Evolutionary conservation across 2,113 vertebrate genomes (phyloP), one percentile per base, ranked within the genome.

Genomic region (Leuciscus idus): DNA sequence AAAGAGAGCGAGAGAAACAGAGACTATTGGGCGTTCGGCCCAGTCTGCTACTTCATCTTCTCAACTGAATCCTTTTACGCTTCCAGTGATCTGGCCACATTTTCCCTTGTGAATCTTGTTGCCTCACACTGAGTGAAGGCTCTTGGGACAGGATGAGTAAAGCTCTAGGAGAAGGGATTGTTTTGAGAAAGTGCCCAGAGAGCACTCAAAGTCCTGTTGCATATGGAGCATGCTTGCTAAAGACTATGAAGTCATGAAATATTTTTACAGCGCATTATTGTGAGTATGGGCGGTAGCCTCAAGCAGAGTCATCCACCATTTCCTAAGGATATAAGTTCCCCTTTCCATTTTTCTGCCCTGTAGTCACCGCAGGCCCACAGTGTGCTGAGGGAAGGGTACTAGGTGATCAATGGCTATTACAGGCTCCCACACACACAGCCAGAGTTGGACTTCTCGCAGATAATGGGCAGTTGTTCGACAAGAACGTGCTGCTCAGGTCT

Each of bases 381-480:
- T 66, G 28, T 26, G 12, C 23, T 61, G 23, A 19, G 57, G 23
- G 70, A 88, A 33, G 30, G 28, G 79, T 86, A 87, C 89, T 92
- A 89, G 91, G 90, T 89, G 87, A 92, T 93, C 92, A 91, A 89
- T 92, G 88, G 89, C 91, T 89, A 90, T 92, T 83, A 91, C 89
- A 89, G 64, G 57, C 84, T 81, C 89, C 3, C 64, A 66, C 82
- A 84, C 84, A 80, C 85, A 52, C 66, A 90, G 90, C 94, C 96
- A 94, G 93, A 94, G 96, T 95, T 93, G 95, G 94, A 94, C 94
- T 96, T 95, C 92, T 92, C 91, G 93, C 87, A 88, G 96, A 97
- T 96, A 97, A 97, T 97, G 96, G 90, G 89, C 93, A 94, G 95
- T 95, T 96, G 94, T 92, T 95, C 93, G 50, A 90, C 89, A 86